Evolutionary conservation across 2,888 invertebrate genomes (phyloP), one percentile per base, ranked within the genome.

Genomic region (Oscheius sp.): DNA sequence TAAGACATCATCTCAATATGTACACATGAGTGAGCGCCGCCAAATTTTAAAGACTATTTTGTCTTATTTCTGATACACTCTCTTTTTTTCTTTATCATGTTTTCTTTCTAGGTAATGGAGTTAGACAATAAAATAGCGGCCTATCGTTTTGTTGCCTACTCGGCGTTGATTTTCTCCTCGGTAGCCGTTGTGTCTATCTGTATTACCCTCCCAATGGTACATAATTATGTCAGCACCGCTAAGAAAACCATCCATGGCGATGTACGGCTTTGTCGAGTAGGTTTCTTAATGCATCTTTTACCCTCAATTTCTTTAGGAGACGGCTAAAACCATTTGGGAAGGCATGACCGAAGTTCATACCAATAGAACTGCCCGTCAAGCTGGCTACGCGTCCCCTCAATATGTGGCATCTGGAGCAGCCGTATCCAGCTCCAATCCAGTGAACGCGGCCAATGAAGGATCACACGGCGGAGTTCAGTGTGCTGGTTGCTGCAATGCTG

Each of bases 111-210:
- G 56, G 56, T 59, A 49, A 67, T 67, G 67, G 62, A 67, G 54
- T 22, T 67, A 33, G 67, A 67, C 41, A 67, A 36, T 17, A 67
- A 77, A 54, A 80, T 80, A 44, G 68, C 71, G 54, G 80, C 80
- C 8, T 80, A 80, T 71, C 77, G 80, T 26, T 75, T 80, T 67
- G 80, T 80, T 74, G 78, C 75, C 33, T 80, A 80, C 62, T 76
- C 80, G 59, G 80, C 80, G 45, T 73, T 80, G 32, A 71, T 74
- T 71, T 80, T 80, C 72, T 80, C 80, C 44, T 75, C 76, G n/a
- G 76, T 80, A 24, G 80, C 80, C 62, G 78, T 80, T 44, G 67
- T 78, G 22, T 77, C 77, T 62, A 77, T 80, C 32, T 80, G 80
- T 68, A 71, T 80, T 67, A 78, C 80, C 33, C 71, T 80, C 17